Conservation (phyloP, 2,797 vertebrate species). For the Scleropages formosus region DNA sequence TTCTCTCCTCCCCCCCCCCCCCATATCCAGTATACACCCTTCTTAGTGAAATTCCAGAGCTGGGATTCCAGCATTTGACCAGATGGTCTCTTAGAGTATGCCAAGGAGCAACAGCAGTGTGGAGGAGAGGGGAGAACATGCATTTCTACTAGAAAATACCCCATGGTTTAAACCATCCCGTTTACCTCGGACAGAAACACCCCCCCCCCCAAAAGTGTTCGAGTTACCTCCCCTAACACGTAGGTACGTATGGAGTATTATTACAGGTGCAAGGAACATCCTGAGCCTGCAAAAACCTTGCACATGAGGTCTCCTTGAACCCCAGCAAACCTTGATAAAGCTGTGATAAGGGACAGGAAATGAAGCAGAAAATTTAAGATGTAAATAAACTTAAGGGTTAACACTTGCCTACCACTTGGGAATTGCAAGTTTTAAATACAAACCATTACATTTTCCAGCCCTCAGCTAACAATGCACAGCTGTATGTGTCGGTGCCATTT, state of each 20-base stretch:
- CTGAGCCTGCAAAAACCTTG: slow-evolving; percentile 48
- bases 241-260: too few species aligned
- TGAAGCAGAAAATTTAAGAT: background rate
- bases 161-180: slow-evolving; percentile 29
- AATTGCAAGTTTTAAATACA: background rate
- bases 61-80: background rate
- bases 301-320: slow-evolving; percentile 10
- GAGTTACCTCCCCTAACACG: too few species aligned
- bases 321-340: background rate
- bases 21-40: too few species aligned
- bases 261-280: slow-evolving; percentile 61
- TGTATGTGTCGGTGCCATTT: too few species aligned
- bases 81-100: background rate
- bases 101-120: background rate
- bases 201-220: slow-evolving; percentile 21
- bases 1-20: background rate
- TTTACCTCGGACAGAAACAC: slow-evolving; percentile 41
- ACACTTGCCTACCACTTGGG: too few species aligned
- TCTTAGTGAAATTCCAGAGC: too few species aligned
- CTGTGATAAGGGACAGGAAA: too few species aligned
- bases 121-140: slow-evolving; percentile 43
- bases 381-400: background rate
- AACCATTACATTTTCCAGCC: background rate
- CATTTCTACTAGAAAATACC: slow-evolving; percentile 46
- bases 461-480: too few species aligned